Base-by-base conservation (phyloP, 2,888 invertebrate genomes). In the Synergus laeviventris region DNA sequence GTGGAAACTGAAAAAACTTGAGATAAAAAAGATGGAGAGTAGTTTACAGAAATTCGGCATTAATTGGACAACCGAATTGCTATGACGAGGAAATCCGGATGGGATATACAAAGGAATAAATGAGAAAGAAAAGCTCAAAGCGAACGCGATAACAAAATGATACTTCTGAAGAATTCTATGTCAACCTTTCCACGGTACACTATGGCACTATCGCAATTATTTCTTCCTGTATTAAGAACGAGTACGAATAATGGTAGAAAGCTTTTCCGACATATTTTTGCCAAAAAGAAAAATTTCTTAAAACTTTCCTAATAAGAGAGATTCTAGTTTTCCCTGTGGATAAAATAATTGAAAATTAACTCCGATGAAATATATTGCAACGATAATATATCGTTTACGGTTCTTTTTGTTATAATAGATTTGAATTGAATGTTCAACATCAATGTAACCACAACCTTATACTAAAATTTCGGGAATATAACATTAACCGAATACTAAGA, bases 371-470 rank as follows among this genome's bases (percentile, higher is more conserved):
- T n/a, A 70, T 31, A 49, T 70, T 49, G 49, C n/a, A 31, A 70
- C n/a, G 36, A 70, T n/a, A 70, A 54, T 14, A 36, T 45, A 45
- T 31, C n/a, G 70, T 54, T 54, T 31, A 18, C 49, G 49, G 70
- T 45, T 31, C 36, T 70, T 70, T n/a, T 70, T n/a, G 49, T 54
- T 49, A 70, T 70, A 36, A 45, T 66, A 49, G 45, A 66, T 45
- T 49, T 11, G 82, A 83, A 85, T 85, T 79, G 84, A 82, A 79
- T 78, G 78, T 74, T 79, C 75, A 79, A n/a, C n/a, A n/a, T n/a
- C n/a, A n/a, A n/a, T n/a, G n/a, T n/a, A n/a, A n/a, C n/a, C n/a
- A n/a, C n/a, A n/a, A n/a, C n/a, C n/a, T n/a, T n/a, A n/a, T n/a
- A n/a, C n/a, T n/a, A n/a, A n/a, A n/a, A n/a, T n/a, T n/a, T n/a